These are phyloP conservation scores for Anas georgica DNA, from an alignment of 2,797 vertebrate genomes.

Conservation along the genomic window DNA sequence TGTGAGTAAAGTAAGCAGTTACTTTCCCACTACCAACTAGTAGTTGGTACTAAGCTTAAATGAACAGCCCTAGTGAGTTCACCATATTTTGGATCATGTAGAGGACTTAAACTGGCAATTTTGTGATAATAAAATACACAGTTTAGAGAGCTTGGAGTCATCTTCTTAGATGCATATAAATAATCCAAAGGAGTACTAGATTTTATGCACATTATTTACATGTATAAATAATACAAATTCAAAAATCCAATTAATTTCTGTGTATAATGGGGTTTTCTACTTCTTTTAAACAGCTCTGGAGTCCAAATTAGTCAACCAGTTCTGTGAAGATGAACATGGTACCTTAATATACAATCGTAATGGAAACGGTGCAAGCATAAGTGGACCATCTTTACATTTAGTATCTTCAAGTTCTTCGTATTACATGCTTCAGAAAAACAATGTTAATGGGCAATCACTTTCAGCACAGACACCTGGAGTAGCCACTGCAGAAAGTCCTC, in stretches of 20 bases:
- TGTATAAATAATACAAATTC: background rate
- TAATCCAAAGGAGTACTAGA: background rate
- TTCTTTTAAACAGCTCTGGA: slow-evolving; percentile 82
- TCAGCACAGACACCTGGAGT: slow-evolving; percentile 5
- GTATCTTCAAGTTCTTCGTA: slow-evolving; percentile 48
- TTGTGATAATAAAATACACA: background rate
- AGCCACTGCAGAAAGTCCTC: slow-evolving; percentile 22
- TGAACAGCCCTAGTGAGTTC: background rate
- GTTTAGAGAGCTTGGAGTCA: background rate
- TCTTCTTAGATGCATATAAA: background rate
- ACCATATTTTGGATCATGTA: background rate
- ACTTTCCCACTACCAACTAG: background rate
- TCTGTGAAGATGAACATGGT: slow-evolving; percentile 93
- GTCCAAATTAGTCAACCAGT: slow-evolving; percentile 89
- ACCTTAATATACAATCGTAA: slow-evolving; percentile 85
- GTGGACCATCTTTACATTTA: slow-evolving; percentile 30
- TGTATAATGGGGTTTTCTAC: background rate
- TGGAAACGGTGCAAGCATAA: slow-evolving; percentile 79
- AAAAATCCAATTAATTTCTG: background rate
- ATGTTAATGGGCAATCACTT: background rate
- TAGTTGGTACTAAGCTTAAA: background rate
- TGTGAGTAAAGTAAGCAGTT: background rate
- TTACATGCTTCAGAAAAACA: slow-evolving; percentile 38
- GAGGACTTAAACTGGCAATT: background rate
- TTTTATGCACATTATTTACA: background rate